phyloP scores from a whole-genome alignment of 2,113 vertebrate genomes.

The Siphamia tubifer region DNA sequence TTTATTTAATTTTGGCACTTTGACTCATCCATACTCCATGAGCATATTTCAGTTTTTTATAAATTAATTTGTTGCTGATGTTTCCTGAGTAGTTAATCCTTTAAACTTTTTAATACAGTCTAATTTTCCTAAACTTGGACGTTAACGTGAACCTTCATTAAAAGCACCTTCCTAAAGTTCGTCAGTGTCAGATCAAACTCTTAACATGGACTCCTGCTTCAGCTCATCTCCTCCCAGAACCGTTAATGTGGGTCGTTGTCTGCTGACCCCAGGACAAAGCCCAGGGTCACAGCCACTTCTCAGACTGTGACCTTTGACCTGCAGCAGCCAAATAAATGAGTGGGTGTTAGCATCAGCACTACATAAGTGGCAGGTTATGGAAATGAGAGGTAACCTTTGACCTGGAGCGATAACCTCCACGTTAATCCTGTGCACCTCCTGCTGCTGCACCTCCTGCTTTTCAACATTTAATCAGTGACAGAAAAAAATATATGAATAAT shows the following conservation, averaged over 20 bases:
- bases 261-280: background rate
- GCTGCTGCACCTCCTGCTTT: background rate
- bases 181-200: background rate
- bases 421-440: conserved; percentile 28
- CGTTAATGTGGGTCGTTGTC: background rate
- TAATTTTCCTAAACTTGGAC: too few species aligned
- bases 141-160: too few species aligned
- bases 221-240: background rate
- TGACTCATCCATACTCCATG: too few species aligned
- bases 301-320: conserved; percentile 32
- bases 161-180: background rate
- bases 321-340: conserved; percentile 33
- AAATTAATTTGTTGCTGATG: too few species aligned
- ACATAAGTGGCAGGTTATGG: conserved; percentile 46
- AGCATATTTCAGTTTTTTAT: too few species aligned
- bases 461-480: conserved; percentile 26
- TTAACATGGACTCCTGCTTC: background rate
- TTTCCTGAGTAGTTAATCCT: too few species aligned
- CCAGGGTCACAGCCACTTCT: conserved; percentile 29
- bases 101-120: too few species aligned
- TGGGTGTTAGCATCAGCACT: background rate
- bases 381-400: conserved; percentile 48
- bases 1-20: too few species aligned
- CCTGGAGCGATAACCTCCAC: conserved; percentile 22
- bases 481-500: background rate